Evolutionary conservation across 2,888 invertebrate species (phyloP), one percentile per base, ranked within the genome.

Genomic region (Epinotia bilunana): DNA sequence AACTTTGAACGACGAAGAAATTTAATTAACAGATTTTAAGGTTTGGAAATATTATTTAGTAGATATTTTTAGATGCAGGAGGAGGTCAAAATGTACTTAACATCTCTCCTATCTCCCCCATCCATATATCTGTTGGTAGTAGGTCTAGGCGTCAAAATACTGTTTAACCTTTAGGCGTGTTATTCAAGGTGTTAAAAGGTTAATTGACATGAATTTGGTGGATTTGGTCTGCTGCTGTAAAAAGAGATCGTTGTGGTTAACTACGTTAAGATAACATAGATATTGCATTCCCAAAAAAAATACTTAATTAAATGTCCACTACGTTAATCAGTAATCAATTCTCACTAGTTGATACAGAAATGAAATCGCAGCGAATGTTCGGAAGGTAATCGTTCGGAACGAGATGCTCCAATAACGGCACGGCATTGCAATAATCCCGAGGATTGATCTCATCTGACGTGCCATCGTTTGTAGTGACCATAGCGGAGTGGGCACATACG

Each of bases 401-500:
- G 80, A 78, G 81, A 83, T 83, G 85, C 83, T 85, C 83, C 75
- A 84, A 70, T 84, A 82, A 84, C 81, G 79, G 33, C 78, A 73
- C 58, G 83, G 83, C 80, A 83, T 84, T 80, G 77, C 79, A 72
- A 63, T 74, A 58, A 76, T 74, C 70, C 77, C 46, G 46, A 18
- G 20, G 3, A n/a, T 61, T n/a, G 20, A 18, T 6, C 12, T 33
- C 12, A 9, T 1, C 23, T n/a, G 2, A 16, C 65, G 33, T 20
- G 5, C 13, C 57, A 5, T 39, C 11, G 16, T 2, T 5, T 43
- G 58, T 23, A 12, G 28, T 57, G 23, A 28, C 0, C 5, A 28
- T 28, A 60, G 60, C 18, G 5, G 5, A 18, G 12, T 58, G n/a
- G 49, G 20, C 57, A 9, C 57, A 43, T 67, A 57, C 5, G 55